phyloP scores from a whole-genome alignment of 2,888 invertebrate genomes.

The Azorinus chamasolen region DNA sequence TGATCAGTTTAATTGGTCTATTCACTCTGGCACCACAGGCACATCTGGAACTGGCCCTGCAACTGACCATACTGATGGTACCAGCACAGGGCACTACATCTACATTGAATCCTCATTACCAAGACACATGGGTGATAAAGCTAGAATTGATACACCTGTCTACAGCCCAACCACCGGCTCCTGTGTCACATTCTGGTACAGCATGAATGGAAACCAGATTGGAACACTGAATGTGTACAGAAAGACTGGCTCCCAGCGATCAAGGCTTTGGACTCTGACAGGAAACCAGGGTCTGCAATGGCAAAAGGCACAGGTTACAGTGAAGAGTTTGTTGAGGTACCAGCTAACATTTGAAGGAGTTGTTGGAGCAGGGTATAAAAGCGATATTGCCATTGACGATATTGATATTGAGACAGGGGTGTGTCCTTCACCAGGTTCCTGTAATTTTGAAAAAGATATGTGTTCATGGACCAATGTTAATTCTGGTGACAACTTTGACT shows the following conservation, averaged over 20 bases:
- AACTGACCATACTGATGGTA: constrained; percentile 82
- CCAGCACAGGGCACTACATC: constrained; percentile 78
- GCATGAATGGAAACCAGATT: constrained; percentile 79
- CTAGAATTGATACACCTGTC: constrained; percentile 75
- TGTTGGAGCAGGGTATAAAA: constrained; percentile 70
- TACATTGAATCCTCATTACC: constrained; percentile 80
- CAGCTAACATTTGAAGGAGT: constrained; percentile 81
- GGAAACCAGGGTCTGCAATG: constrained; percentile 81
- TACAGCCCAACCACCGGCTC: constrained; percentile 66
- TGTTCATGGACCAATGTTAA: constrained; percentile 82
- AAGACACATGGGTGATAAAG: constrained; percentile 72
- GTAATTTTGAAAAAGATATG: constrained; percentile 84
- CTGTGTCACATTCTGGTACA: constrained; percentile 84
- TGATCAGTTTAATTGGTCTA: constrained; percentile 78
- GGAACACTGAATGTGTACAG: constrained; percentile 76
- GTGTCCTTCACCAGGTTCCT: constrained; percentile 77
- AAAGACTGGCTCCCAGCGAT: constrained; percentile 44
- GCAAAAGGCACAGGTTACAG: constrained; percentile 75
- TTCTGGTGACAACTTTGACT: constrained; percentile 82
- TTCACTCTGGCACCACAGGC: constrained; percentile 70
- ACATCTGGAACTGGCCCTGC: constrained; percentile 77
- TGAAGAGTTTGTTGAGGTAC: constrained; percentile 62
- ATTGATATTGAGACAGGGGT: constrained; percentile 68
- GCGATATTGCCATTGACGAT: constrained; percentile 85
- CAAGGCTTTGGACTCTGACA: constrained; percentile 72